phyloP scores from a whole-genome alignment of 2,797 vertebrate species.

The Telmatherina bonti region DNA sequence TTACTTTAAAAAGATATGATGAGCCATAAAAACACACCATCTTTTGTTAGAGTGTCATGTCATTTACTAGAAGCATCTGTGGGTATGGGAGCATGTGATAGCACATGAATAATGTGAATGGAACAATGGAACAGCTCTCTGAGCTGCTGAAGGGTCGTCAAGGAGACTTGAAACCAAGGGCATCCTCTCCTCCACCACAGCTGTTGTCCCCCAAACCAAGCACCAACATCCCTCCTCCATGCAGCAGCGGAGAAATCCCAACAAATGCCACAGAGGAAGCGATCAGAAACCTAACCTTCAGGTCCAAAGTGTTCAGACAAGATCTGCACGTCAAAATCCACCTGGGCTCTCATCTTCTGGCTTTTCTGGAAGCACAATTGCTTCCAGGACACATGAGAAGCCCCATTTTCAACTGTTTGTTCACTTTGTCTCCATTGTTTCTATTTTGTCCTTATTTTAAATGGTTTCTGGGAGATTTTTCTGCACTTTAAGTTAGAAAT shows the following conservation, averaged over 20 bases:
- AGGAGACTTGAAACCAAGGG: slow-evolving; percentile 57
- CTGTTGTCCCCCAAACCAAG: slow-evolving; percentile 7
- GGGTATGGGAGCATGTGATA: neutral
- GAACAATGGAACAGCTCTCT: slow-evolving; percentile 4
- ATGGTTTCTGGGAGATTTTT: neutral
- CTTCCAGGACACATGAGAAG: neutral
- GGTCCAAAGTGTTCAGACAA: slow-evolving; percentile 12
- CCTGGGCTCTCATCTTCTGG: neutral
- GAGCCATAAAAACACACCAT: neutral
- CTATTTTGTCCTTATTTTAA: neutral
- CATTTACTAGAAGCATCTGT: neutral
- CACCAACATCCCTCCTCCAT: neutral
- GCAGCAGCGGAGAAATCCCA: slow-evolving; percentile 14
- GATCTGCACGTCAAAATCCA: neutral
- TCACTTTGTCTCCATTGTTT: neutral
- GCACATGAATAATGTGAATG: neutral
- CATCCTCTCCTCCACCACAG: slow-evolving; percentile 28
- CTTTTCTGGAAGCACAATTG: slow-evolving; percentile 9
- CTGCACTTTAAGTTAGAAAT: slow-evolving; percentile 26
- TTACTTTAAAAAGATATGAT: neutral
- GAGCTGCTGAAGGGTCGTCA: slow-evolving; percentile 49
- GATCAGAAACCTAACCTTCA: slow-evolving; percentile 7
- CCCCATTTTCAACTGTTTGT: neutral
- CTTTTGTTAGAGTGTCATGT: neutral
- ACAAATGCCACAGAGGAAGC: neutral